Evolutionary conservation across 2,797 vertebrate genomes (phyloP), one percentile per base, ranked within the genome.

Genomic region (Austrolebias charrua): DNA sequence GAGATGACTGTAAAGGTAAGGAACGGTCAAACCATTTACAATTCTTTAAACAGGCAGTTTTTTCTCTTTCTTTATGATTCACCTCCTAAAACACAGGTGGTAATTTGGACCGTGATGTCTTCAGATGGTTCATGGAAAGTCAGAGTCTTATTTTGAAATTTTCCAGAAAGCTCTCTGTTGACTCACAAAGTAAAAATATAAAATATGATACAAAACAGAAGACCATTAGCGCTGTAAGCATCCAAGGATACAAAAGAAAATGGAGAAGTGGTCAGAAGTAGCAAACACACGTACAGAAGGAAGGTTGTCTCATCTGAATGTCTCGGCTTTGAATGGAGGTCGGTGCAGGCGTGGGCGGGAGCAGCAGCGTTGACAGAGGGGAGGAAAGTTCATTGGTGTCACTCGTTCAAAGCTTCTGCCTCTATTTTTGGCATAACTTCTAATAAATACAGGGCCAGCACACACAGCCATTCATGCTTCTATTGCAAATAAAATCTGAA

Each of bases 1-100:
- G 97, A 99, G 89, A 99, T 99, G 97, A 93, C 94, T 47, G 90
- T 99, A 78, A 99, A 99, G 96, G 97, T 96, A 86, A 79, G 83
- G 45, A 5, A 20, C 4, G 16, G 4, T 5, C 19, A n/a, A 6
- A 13, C 9, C 3, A 11, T 19, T 33, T 8, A 24, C 13, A 14
- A 16, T 16, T 0, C 13, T 50, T 38, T 9, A 35, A 7, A 35
- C 10, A 35, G 12, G 20, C 8, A 4, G 18, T n/a, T 29, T 53
- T 19, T 3, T 53, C 35, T 53, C 1, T 6, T n/a, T 4, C 12
- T 40, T 11, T 40, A 13, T 40, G 12, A 40, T 40, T 40, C 38
- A 40, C 38, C 38, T 40, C 38, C 2, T 40, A 40, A 12, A 40
- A 11, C n/a, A 3, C 12, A 40, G 38, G 38, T 40, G 38, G 38